Percentiles rank a stretch among this genome's conserved stretches.
phyloP scores from a whole-genome alignment of 2,797 vertebrate genomes.

The Etheostoma perlongum region DNA sequence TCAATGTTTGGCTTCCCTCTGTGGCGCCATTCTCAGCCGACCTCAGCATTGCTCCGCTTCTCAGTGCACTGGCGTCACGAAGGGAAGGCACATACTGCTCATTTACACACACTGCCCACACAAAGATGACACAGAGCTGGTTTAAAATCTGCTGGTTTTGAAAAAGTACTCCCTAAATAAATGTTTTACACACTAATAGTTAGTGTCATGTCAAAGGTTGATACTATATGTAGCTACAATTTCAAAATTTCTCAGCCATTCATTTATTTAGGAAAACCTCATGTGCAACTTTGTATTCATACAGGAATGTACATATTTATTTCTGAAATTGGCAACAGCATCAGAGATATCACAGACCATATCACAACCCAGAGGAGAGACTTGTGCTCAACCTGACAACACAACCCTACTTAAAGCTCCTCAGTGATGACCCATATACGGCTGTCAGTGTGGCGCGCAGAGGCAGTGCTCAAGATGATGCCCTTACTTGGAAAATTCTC shows the following conservation, averaged over 20 bases:
- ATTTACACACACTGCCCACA: no score
- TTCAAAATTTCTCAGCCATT: constrained; percentile 1
- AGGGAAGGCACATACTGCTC: no score
- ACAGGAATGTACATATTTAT: constrained; percentile 8
- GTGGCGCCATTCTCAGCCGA: no score
- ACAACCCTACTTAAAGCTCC: constrained; percentile 56
- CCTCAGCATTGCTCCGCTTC: no score
- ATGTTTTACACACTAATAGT: not conserved
- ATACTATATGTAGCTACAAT: not conserved
- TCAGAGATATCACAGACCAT: constrained; percentile 30
- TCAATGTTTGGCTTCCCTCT: no score
- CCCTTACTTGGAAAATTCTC: constrained; percentile 74
- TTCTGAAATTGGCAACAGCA: constrained; percentile 37
- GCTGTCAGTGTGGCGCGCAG: constrained; percentile 75
- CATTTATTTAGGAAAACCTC: constrained; percentile 22
- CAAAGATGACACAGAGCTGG: no score
- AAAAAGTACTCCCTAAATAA: not conserved
- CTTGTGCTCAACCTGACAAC: constrained; percentile 67
- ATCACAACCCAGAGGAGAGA: constrained; percentile 42
- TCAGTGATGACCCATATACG: constrained; percentile 84
- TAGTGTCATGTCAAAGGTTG: constrained; percentile 17
- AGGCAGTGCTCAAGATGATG: constrained; percentile 72
- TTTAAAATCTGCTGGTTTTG: not conserved
- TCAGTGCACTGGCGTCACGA: no score
- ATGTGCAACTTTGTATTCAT: constrained; percentile 10